Percentiles rank a stretch among this genome's conserved stretches.
phyloP scores from a whole-genome alignment of 2,888 invertebrate species.

The Tryphoninae sp. region DNA sequence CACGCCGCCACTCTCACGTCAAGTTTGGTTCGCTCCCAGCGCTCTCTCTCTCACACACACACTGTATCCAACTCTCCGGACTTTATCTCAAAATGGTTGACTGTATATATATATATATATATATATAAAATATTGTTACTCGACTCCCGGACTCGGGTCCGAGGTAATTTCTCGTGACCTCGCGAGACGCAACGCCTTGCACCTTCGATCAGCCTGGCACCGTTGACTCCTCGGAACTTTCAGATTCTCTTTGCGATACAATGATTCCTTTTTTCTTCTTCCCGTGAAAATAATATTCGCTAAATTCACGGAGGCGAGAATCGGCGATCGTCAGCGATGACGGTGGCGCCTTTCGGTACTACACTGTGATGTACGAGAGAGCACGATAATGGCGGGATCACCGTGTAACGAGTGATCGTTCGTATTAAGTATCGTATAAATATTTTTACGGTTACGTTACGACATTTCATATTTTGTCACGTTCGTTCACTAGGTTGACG shows the following conservation, averaged over 20 bases:
- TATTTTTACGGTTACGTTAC: no score
- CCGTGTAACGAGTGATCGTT: no score
- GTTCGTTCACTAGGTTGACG: no score
- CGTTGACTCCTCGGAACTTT: not conserved
- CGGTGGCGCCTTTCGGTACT: no score
- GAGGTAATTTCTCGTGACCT: not conserved
- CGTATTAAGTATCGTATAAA: no score
- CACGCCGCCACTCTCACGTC: slow-evolving; percentile 39
- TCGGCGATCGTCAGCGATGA: no score
- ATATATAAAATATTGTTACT: not conserved
- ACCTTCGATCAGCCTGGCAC: not conserved
- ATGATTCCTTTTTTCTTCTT: not conserved
- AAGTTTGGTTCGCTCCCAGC: slow-evolving; percentile 23
- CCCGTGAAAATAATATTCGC: not conserved
- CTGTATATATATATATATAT: not conserved
- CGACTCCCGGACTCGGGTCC: not conserved
- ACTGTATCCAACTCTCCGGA: not conserved
- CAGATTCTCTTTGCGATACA: not conserved
- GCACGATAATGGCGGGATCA: no score
- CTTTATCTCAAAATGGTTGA: not conserved
- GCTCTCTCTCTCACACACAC: not conserved
- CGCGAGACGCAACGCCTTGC: not conserved
- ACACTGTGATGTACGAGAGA: no score
- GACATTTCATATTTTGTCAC: no score
- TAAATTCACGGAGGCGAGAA: not conserved